Percentiles rank a stretch among this genome's conserved stretches.
Evolutionary conservation across 2,888 invertebrate genomes (phyloP).

Genomic region (Himalopsyche anomala): DNA sequence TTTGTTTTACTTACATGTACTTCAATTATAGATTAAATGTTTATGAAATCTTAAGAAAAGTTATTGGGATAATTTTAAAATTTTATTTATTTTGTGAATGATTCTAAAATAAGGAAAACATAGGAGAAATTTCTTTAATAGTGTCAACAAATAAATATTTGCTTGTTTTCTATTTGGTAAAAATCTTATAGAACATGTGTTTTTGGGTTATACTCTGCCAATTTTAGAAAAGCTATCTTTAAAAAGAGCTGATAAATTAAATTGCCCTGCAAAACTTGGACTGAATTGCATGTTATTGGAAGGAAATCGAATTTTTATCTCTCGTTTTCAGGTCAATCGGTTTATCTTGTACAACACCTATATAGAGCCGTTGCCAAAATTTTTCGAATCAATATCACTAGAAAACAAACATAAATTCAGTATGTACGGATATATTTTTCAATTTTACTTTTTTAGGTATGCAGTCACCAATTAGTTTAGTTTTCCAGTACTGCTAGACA

Average conservation of each 20-base stretch:
- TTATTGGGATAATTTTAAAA: too few species aligned
- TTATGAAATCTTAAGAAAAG: too few species aligned
- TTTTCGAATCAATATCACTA: slow-evolving; percentile 25
- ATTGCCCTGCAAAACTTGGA: neutral
- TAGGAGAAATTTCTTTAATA: too few species aligned
- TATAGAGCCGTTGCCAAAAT: neutral
- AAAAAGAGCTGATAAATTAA: slow-evolving; percentile 16
- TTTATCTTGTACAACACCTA: slow-evolving; percentile 39
- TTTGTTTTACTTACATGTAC: too few species aligned
- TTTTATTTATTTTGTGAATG: too few species aligned
- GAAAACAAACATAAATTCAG: slow-evolving; percentile 2
- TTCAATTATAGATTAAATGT: too few species aligned
- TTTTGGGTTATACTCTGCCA: neutral
- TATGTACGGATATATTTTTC: neutral
- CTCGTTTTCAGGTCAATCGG: slow-evolving; percentile 21
- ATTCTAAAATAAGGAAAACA: too few species aligned
- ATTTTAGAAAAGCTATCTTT: neutral
- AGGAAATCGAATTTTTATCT: slow-evolving; percentile 38
- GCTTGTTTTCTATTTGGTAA: too few species aligned
- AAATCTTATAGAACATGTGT: neutral
- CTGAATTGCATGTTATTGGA: neutral
- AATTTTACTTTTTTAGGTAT: too few species aligned
- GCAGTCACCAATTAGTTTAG: too few species aligned
- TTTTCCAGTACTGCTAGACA: too few species aligned
- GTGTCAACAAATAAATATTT: too few species aligned